Conservation (phyloP, 2,797 vertebrate genomes). For the Channa striata region DNA sequence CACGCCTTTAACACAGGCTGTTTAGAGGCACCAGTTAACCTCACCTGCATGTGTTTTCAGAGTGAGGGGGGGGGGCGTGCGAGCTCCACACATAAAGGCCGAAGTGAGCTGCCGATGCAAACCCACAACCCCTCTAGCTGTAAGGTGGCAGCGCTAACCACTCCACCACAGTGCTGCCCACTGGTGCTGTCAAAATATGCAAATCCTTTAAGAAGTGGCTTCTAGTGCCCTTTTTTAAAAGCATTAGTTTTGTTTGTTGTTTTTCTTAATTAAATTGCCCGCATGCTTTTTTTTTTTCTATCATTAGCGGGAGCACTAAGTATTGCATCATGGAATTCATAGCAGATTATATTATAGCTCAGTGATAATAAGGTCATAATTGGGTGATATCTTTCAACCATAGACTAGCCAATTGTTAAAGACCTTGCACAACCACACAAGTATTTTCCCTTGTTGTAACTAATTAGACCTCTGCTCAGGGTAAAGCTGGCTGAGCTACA, state of each 20-base stretch:
- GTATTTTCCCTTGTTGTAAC: not conserved
- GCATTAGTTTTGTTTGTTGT: not conserved
- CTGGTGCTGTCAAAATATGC: not conserved
- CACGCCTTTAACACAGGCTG: too few relatives aligned
- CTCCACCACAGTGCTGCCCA: too few relatives aligned
- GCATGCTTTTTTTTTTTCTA: not conserved
- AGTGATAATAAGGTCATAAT: not conserved
- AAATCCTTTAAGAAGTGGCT: not conserved
- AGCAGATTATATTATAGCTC: not conserved
- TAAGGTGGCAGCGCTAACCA: too few relatives aligned
- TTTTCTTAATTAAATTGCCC: not conserved
- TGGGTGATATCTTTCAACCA: not conserved
- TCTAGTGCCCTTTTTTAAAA: constrained; percentile 4
- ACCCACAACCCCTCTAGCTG: too few relatives aligned
- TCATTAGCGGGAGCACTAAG: not conserved
- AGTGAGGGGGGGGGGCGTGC: too few relatives aligned
- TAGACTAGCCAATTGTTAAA: not conserved
- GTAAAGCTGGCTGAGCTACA: not conserved
- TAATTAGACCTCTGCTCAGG: constrained; percentile 1
- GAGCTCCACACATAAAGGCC: too few relatives aligned
- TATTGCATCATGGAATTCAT: not conserved
- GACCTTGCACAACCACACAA: not conserved
- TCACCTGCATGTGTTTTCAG: too few relatives aligned
- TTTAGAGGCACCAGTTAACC: too few relatives aligned
- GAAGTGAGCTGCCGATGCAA: too few relatives aligned